phyloP scores from a whole-genome alignment of 2,113 vertebrate species.

The Parotia lawesii region DNA sequence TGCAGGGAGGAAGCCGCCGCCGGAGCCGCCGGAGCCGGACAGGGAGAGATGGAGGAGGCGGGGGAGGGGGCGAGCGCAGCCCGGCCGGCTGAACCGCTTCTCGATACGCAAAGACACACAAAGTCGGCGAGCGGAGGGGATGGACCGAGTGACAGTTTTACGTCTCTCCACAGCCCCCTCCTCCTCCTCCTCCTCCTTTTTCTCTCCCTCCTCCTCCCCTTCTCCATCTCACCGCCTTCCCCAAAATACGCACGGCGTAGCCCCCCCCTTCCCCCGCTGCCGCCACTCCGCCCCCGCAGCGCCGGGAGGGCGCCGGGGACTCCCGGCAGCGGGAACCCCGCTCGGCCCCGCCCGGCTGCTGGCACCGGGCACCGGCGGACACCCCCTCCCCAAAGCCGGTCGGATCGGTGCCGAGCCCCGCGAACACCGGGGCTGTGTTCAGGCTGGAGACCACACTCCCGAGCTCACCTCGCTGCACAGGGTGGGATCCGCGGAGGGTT shows the following conservation, averaged over 20 bases:
- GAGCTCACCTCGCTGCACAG: slow-evolving; percentile 66
- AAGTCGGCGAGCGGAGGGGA: slow-evolving; percentile 40
- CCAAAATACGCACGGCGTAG: slow-evolving; percentile 27
- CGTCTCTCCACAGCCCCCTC: slow-evolving; percentile 28
- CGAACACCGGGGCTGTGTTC: not conserved
- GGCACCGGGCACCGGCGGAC: not conserved
- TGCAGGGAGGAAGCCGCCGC: slow-evolving; percentile 11
- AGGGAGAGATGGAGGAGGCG: not conserved
- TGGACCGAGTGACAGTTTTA: slow-evolving; percentile 48
- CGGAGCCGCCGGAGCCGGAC: slow-evolving; percentile 24
- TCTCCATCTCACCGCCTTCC: not conserved
- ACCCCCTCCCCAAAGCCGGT: not conserved
- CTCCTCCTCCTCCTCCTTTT: not conserved
- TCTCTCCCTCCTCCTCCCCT: not conserved
- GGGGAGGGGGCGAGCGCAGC: slow-evolving; percentile 39
- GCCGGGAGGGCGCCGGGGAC: slow-evolving; percentile 5
- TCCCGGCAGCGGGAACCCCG: not conserved
- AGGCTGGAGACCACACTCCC: not conserved
- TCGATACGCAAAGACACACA: slow-evolving; percentile 55
- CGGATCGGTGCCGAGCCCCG: not conserved
- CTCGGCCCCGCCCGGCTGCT: not conserved
- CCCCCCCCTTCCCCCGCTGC: not conserved
- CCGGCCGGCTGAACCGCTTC: slow-evolving; percentile 51
- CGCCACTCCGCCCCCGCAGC: not conserved
- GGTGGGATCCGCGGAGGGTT: slow-evolving; percentile 63